Evolutionary conservation across 2,797 vertebrate genomes (phyloP).

Genomic region (Huso huso): DNA sequence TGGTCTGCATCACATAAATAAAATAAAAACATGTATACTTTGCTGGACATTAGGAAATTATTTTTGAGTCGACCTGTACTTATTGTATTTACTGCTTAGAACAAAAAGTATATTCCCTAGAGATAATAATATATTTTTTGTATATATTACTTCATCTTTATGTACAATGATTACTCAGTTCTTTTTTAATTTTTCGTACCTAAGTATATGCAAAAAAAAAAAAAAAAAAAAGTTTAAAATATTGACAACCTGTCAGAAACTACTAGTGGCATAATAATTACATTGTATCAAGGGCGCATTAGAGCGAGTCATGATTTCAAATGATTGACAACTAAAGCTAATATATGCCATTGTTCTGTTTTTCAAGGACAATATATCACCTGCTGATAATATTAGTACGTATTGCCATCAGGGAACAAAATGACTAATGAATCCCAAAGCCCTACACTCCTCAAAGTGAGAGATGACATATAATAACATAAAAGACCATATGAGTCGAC

Average conservation of each 20-base stretch:
- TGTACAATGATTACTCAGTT: too few relatives aligned
- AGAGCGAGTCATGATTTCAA: slow-evolving; percentile 32
- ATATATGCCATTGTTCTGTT: slow-evolving; percentile 55
- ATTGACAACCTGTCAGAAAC: background rate
- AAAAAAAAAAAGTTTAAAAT: background rate
- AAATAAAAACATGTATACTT: too few relatives aligned
- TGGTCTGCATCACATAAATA: too few relatives aligned
- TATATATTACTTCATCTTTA: too few relatives aligned
- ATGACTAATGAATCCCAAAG: slow-evolving; percentile 38
- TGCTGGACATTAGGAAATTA: too few relatives aligned
- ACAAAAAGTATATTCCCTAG: too few relatives aligned
- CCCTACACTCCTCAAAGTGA: slow-evolving; percentile 16
- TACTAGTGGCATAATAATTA: slow-evolving; percentile 16
- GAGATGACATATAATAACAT: slow-evolving; percentile 9
- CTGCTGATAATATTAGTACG: slow-evolving; percentile 51
- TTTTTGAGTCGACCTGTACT: too few relatives aligned
- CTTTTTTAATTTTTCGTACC: too few relatives aligned
- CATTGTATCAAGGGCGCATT: slow-evolving; percentile 35
- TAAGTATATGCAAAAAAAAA: background rate
- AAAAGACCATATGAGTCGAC: background rate
- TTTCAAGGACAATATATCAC: slow-evolving; percentile 54
- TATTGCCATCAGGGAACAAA: slow-evolving; percentile 31
- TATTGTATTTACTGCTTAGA: too few relatives aligned
- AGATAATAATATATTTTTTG: too few relatives aligned
- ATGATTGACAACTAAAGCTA: slow-evolving; percentile 54